Evolutionary conservation across 2,888 invertebrate species (phyloP).

Genomic region (Nomada flava): DNA sequence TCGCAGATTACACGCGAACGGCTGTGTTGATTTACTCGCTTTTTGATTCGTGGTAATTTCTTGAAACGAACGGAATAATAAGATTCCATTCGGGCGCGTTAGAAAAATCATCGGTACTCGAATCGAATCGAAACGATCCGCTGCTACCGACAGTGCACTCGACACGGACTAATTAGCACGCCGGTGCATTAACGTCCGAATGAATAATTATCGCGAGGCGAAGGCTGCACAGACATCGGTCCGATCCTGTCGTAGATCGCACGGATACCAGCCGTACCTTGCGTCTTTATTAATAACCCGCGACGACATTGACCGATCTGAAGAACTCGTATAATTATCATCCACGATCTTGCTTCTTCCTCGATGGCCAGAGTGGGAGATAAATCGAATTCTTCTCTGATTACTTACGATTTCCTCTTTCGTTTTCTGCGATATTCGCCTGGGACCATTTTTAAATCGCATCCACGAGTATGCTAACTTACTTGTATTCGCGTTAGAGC

Average conservation of each 20-base stretch:
- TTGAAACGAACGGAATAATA: not conserved
- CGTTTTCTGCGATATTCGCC: too few species aligned
- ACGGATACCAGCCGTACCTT: constrained; percentile 72
- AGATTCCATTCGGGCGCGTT: not conserved
- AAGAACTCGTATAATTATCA: constrained; percentile 76
- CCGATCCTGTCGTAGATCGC: constrained; percentile 79
- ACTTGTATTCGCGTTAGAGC: too few species aligned
- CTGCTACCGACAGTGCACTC: constrained; percentile 59
- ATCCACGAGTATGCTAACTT: too few species aligned
- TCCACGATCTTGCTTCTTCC: constrained; percentile 65
- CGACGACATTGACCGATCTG: constrained; percentile 81
- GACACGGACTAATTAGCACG: constrained; percentile 77
- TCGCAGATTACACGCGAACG: not conserved
- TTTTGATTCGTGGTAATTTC: not conserved
- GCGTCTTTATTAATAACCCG: constrained; percentile 83
- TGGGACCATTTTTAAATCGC: too few species aligned
- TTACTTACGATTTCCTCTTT: constrained; percentile 11
- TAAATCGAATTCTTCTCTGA: constrained; percentile 6
- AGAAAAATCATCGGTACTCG: constrained; percentile 22
- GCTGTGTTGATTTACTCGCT: not conserved
- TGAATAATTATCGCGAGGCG: constrained; percentile 76
- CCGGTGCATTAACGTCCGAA: constrained; percentile 79
- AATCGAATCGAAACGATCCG: constrained; percentile 23
- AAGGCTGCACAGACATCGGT: constrained; percentile 66
- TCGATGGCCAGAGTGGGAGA: constrained; percentile 33